A percentile compares a stretch with the other conserved stretches of the same genome.
Evolutionary conservation across 2,797 vertebrate species (phyloP).

Genomic region (Peromyscus nudipes): DNA sequence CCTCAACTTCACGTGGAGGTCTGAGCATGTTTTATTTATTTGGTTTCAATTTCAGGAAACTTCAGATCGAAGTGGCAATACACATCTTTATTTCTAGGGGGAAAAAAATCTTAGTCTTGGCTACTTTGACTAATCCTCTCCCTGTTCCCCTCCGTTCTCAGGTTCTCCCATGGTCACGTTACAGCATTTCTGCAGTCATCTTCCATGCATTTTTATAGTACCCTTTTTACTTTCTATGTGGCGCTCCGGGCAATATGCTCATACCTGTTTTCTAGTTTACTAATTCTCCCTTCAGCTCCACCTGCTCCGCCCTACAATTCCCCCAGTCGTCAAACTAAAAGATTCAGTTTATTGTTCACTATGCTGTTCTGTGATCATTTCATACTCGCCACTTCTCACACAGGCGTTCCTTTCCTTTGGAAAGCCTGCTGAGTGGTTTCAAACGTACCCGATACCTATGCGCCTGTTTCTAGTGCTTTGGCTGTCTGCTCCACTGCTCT

Average conservation of each 20-base stretch:
- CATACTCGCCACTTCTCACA: too few species aligned
- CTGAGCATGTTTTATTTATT: background rate
- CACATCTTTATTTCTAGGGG: background rate
- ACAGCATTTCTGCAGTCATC: background rate
- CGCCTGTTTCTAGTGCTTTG: background rate
- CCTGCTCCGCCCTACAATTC: background rate
- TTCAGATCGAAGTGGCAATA: background rate
- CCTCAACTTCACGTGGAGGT: background rate
- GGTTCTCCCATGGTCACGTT: too few species aligned
- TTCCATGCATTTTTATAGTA: too few species aligned
- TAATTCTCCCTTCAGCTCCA: background rate
- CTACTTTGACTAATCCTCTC: background rate
- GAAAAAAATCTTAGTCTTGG: background rate
- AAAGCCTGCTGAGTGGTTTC: background rate
- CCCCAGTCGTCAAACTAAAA: background rate
- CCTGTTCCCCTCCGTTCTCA: background rate
- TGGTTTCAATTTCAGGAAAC: background rate
- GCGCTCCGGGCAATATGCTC: background rate
- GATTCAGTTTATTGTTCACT: background rate
- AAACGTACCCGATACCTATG: fast-evolving
- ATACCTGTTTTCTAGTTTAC: background rate
- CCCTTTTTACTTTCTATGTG: fast-evolving
- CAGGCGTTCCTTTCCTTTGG: background rate
- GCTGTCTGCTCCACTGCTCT: fast-evolving
- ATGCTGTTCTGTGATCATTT: background rate